A percentile compares a stretch with the other conserved stretches of the same genome.
Evolutionary conservation across 2,888 invertebrate genomes (phyloP).

Genomic region (Nemotelus nigrinus): DNA sequence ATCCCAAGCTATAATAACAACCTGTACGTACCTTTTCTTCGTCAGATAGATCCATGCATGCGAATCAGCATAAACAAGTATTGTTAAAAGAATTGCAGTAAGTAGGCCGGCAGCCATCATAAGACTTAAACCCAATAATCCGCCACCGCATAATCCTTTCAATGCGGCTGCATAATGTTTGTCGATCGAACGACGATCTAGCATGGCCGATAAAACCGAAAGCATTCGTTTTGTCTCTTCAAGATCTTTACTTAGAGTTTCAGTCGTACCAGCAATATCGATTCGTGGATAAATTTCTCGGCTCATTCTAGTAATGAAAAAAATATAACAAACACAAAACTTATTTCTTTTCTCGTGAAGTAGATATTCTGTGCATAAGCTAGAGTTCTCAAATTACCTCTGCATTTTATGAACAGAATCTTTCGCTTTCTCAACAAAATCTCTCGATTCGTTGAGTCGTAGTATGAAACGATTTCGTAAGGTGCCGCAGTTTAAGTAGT

Average conservation of each 20-base stretch:
- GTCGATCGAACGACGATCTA: constrained; percentile 86
- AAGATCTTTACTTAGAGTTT: constrained; percentile 62
- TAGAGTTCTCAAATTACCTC: constrained; percentile 55
- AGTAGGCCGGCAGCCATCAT: constrained; percentile 88
- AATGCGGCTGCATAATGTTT: constrained; percentile 83
- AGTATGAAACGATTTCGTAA: constrained; percentile 64
- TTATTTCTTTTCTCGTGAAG: neutral
- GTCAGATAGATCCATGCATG: constrained; percentile 97
- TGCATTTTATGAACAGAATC: constrained; percentile 61
- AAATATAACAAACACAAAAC: neutral
- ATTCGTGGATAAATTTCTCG: constrained; percentile 64
- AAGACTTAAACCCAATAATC: constrained; percentile 82
- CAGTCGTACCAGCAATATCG: constrained; percentile 60
- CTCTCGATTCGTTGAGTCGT: constrained; percentile 64
- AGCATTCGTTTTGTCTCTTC: constrained; percentile 63
- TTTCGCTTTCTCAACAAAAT: constrained; percentile 64
- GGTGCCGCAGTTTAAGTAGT: constrained; percentile 64
- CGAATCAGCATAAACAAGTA: constrained; percentile 92
- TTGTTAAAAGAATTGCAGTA: constrained; percentile 89
- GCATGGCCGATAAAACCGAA: constrained; percentile 70
- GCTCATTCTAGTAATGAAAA: constrained; percentile 59
- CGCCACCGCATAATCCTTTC: constrained; percentile 82
- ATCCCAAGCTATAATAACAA: no score
- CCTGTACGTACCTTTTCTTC: constrained; percentile 67
- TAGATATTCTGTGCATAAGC: neutral